These are phyloP conservation scores for Orientallactaga bullata DNA, from an alignment of 2,113 vertebrate species.

Conservation along the genomic window DNA sequence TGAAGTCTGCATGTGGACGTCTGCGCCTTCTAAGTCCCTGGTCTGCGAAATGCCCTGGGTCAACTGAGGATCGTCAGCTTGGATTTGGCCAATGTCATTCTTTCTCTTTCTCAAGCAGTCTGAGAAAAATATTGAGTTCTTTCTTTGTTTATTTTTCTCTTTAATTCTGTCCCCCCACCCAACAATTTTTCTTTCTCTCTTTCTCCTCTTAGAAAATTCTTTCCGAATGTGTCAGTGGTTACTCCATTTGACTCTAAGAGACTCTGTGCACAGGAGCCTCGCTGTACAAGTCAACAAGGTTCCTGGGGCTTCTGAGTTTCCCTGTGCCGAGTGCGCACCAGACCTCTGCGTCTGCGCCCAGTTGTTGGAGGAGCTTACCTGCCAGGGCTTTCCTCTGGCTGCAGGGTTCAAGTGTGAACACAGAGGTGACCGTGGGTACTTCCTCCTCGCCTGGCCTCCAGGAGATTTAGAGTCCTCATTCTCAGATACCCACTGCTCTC, in stretches of 20 bases:
- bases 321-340: too few species aligned
- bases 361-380: background rate
- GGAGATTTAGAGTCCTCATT: background rate
- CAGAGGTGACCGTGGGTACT: background rate
- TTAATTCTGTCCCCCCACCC: background rate
- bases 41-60: conserved; percentile 54
- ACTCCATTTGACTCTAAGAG: background rate
- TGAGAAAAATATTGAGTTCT: conserved; percentile 50
- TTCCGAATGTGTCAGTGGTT: conserved; percentile 8
- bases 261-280: too few species aligned
- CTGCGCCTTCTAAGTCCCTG: background rate
- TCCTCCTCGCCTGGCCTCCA: background rate
- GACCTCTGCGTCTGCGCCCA: accelerated
- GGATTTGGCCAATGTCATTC: conserved; percentile 25
- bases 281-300: too few species aligned
- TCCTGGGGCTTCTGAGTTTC: background rate
- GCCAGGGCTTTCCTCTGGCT: background rate
- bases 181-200: too few species aligned
- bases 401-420: background rate
- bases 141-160: background rate
- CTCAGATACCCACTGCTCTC: background rate
- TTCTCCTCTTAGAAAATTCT: conserved; percentile 54
- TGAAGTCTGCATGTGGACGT: background rate
- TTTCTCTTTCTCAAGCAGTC: conserved; percentile 47
- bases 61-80: background rate